A percentile compares a stretch with the other conserved stretches of the same genome.
Evolutionary conservation across 1,140 invertebrate genomes (phyloP).

Genomic region (Asobara japonica): DNA sequence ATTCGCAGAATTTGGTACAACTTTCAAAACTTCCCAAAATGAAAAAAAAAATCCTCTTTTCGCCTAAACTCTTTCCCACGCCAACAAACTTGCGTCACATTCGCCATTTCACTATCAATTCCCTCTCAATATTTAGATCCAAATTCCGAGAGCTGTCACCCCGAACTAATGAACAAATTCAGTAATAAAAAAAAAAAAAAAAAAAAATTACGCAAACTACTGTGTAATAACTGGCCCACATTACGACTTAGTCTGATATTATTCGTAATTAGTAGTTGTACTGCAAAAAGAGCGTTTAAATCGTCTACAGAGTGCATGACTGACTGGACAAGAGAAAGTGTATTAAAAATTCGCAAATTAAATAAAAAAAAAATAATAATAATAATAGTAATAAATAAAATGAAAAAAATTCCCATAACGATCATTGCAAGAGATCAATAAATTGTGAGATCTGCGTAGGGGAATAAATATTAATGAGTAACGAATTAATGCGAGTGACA

Average conservation of each 20-base stretch:
- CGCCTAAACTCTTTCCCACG: too few relatives aligned
- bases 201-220: not conserved
- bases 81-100: not conserved
- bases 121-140: too few relatives aligned
- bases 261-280: slow-evolving; percentile 22
- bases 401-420: not conserved
- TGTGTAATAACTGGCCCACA: slow-evolving; percentile 1
- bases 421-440: not conserved
- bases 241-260: slow-evolving; percentile 18
- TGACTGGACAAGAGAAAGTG: not conserved
- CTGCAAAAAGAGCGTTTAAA: not conserved
- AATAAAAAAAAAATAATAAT: too few relatives aligned
- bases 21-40: too few relatives aligned
- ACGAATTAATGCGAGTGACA: not conserved
- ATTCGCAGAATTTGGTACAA: too few relatives aligned
- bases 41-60: too few relatives aligned
- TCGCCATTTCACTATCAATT: slow-evolving; percentile 2
- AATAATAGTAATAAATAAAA: too few relatives aligned
- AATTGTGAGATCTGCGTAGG: not conserved
- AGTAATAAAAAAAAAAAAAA: not conserved
- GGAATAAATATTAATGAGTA: not conserved
- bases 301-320: not conserved
- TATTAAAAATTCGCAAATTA: not conserved
- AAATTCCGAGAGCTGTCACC: too few relatives aligned
- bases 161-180: slow-evolving; percentile 14